Evolutionary conservation across 2,797 vertebrate species (phyloP), one percentile per base, ranked within the genome.

Genomic region (Trematomus bernacchii): DNA sequence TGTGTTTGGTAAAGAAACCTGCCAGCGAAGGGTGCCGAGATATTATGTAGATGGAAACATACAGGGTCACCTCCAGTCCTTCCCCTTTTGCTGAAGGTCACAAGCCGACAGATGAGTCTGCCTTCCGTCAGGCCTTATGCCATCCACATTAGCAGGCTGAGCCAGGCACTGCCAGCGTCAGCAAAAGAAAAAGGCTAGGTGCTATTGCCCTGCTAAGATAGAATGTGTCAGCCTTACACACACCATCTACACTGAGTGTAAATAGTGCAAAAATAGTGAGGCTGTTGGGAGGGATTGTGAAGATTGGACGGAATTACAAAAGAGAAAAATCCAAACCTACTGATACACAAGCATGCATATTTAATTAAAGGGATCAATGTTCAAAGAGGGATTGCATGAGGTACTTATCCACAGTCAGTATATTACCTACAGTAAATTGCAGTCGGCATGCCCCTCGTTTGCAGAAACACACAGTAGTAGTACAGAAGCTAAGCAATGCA

Each of bases 141-240:
- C 66, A 11, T 64, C 63, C 71, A 77, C 84, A 90, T 84, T 77
- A 85, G 67, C 76, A 83, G 54, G 58, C 65, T 48, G 66, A 76
- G 82, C 73, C 57, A 43, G 27, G 70, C 69, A 47, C 48, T 46
- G 73, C 76, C 57, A 33, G 77, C 62, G 73, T 90, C 84, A 88
- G 83, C 82, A 79, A 71, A 83, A 77, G 66, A 82, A 64, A 80
- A 83, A 80, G 47, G 58, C 65, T 47, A 37, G 57, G 76, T 73
- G 77, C 69, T 83, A 42, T 84, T 85, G 81, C 77, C 79, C 86
- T 88, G 85, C 77, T 27, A 83, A 88, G 90, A 90, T 57, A 68
- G 66, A 33, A 63, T 51, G 59, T 51, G 70, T 77, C 81, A 53
- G 76, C 78, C 66, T 72, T 42, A 69, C 58, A 71, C 72, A 77